Percentiles rank a stretch among this genome's conserved stretches.
These are phyloP conservation scores for Galerucella calmariensis DNA, from an alignment of 2,888 invertebrate genomes.

Conservation along the genomic window DNA sequence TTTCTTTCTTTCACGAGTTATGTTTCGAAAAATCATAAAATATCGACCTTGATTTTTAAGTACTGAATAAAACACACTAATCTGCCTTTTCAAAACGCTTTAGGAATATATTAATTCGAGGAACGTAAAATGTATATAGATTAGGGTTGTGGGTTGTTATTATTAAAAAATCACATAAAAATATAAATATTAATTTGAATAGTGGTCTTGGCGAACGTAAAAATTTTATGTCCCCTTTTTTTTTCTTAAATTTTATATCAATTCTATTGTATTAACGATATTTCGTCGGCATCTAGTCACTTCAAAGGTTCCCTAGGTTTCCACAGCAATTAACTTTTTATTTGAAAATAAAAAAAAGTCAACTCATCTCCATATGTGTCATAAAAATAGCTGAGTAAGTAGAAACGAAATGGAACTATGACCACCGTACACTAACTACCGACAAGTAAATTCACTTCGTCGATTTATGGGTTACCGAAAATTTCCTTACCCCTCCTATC, in stretches of 20 bases:
- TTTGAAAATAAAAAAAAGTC: constrained; percentile 56
- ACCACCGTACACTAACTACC: too few relatives aligned
- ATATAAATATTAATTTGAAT: constrained; percentile 58
- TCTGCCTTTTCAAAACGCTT: not conserved
- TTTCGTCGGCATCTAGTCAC: constrained; percentile 46
- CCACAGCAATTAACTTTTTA: constrained; percentile 58
- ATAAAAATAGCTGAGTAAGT: not conserved
- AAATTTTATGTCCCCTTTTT: constrained; percentile 56
- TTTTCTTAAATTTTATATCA: constrained; percentile 56
- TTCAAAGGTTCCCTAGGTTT: constrained; percentile 39
- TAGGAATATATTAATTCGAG: constrained; percentile 29
- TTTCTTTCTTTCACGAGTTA: not conserved
- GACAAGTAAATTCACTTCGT: too few relatives aligned
- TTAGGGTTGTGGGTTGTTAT: constrained; percentile 43
- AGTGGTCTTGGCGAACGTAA: constrained; percentile 57
- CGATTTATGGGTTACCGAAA: too few relatives aligned
- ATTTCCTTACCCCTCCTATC: too few relatives aligned
- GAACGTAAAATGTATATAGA: constrained; percentile 27
- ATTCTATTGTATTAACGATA: constrained; percentile 58
- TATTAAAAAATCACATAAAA: constrained; percentile 56
- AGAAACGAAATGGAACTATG: too few relatives aligned
- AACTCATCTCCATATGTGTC: constrained; percentile 53
- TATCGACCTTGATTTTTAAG: not conserved
- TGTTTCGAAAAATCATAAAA: not conserved
- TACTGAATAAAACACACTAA: not conserved